Conservation (phyloP, 2,113 vertebrate species). For the Corvus hawaiiensis region DNA sequence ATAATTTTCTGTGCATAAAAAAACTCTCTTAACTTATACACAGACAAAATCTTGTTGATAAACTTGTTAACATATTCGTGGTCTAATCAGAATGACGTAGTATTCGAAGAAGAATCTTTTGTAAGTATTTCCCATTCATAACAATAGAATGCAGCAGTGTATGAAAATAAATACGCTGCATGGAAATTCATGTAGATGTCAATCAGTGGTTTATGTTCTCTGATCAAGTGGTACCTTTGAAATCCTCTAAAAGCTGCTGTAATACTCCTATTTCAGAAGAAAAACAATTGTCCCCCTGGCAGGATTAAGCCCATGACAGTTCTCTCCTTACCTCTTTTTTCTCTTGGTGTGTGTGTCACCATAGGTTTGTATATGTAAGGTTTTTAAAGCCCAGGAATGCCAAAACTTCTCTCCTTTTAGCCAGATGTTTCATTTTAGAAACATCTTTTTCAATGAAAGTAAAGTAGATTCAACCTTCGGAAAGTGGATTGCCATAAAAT, state of each 20-base stretch:
- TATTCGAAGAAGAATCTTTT: background rate
- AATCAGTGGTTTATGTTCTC: background rate
- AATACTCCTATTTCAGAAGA: conserved; percentile 17
- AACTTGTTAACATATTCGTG: conserved; percentile 17
- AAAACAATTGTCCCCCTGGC: background rate
- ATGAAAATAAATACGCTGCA: background rate
- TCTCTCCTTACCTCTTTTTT: background rate
- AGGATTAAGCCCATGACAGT: conserved; percentile 29
- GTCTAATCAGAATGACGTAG: background rate
- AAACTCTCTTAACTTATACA: background rate
- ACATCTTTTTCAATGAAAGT: conserved; percentile 32
- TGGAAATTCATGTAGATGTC: conserved; percentile 7
- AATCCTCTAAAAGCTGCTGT: background rate
- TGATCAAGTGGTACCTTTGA: conserved; percentile 39
- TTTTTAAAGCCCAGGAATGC: background rate
- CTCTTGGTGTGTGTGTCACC: background rate
- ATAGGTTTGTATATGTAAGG: background rate
- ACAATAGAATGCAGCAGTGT: conserved; percentile 19
- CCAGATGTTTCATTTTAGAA: conserved; percentile 45
- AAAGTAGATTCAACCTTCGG: conserved; percentile 22
- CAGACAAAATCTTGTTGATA: conserved; percentile 20
- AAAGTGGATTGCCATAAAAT: conserved; percentile 35
- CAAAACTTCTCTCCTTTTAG: background rate
- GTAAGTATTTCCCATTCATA: conserved; percentile 19
- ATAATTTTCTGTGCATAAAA: conserved; percentile 42